These are phyloP conservation scores for Philonicus albiceps DNA, from an alignment of 2,888 invertebrate species.

Conservation along the genomic window DNA sequence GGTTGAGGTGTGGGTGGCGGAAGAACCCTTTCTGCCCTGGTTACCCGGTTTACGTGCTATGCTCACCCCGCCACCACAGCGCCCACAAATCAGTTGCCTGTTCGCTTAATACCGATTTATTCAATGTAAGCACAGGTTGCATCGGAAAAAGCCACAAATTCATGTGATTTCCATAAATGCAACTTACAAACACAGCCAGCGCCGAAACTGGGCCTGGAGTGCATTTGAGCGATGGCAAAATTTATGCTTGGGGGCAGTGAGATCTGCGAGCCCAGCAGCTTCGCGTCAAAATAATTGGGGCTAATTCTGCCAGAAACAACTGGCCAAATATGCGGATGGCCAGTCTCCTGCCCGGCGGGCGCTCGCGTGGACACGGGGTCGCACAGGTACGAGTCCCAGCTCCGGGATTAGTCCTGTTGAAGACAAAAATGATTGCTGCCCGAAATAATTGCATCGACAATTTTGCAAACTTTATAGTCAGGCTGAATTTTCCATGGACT, in stretches of 20 bases:
- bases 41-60: not conserved
- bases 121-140: not conserved
- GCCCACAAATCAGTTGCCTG: not conserved
- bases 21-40: not conserved
- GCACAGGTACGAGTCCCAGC: not conserved
- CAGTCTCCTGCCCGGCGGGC: not conserved
- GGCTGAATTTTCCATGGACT: not conserved
- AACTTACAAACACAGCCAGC: not conserved
- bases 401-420: not conserved
- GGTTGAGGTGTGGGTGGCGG: not conserved
- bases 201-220: not conserved
- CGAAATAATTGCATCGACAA: not conserved
- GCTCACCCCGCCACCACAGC: not conserved
- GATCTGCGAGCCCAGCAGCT: not conserved
- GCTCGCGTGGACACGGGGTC: not conserved
- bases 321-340: not conserved
- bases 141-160: conserved; percentile 10
- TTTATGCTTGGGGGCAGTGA: not conserved
- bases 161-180: conserved; percentile 25
- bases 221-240: not conserved
- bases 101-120: not conserved
- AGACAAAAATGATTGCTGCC: not conserved
- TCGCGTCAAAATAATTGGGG: not conserved
- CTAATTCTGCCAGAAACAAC: conserved; percentile 9
- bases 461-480: not conserved